Percentiles rank a stretch among this genome's conserved stretches.
These are phyloP conservation scores for Bradypodion pumilum DNA, from an alignment of 2,797 vertebrate genomes.

Conservation along the genomic window DNA sequence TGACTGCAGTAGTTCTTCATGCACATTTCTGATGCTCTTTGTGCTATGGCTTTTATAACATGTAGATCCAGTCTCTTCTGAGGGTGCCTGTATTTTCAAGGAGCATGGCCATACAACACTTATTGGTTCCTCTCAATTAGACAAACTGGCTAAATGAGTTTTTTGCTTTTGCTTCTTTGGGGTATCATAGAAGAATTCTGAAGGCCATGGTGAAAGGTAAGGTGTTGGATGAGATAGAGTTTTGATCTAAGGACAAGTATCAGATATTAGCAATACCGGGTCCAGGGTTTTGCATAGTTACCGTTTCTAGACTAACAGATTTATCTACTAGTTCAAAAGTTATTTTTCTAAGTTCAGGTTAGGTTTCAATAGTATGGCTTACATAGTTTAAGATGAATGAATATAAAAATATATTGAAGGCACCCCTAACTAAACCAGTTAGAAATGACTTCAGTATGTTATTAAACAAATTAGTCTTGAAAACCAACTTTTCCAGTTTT, in stretches of 20 bases:
- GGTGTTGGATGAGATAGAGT: neutral
- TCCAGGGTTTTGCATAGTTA: no score
- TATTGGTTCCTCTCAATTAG: neutral
- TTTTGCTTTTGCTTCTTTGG: neutral
- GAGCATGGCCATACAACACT: neutral
- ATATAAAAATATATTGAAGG: no score
- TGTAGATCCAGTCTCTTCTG: neutral
- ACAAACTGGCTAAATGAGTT: neutral
- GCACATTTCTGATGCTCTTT: neutral
- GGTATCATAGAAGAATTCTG: neutral
- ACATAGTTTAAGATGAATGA: no score
- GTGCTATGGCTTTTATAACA: slow-evolving; percentile 3
- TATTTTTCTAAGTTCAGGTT: neutral
- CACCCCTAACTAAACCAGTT: no score
- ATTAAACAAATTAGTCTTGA: no score
- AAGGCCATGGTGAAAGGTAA: neutral
- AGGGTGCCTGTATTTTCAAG: neutral
- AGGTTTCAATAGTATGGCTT: no score
- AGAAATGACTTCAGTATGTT: no score
- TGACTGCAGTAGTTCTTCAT: slow-evolving; percentile 23
- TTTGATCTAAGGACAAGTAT: neutral
- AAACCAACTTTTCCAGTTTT: no score
- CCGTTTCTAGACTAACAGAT: no score
- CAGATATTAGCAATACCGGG: neutral
- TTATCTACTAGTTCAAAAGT: neutral